phyloP scores from a whole-genome alignment of 2,797 vertebrate species.

The Potorous gilbertii region DNA sequence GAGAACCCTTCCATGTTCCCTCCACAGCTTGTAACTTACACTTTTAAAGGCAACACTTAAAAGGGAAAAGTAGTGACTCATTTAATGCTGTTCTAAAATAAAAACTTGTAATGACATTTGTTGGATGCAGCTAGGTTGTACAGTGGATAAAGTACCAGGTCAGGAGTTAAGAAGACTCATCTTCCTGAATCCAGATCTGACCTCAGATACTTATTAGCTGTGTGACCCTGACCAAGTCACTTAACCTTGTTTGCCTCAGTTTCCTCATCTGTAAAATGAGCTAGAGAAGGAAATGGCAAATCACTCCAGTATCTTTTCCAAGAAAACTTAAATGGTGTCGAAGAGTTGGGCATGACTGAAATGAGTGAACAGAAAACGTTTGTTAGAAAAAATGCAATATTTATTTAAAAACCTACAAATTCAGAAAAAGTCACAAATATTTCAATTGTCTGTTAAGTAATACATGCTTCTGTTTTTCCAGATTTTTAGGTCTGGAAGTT shows the following conservation, averaged over 20 bases:
- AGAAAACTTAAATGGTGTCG: not conserved
- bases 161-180: not conserved
- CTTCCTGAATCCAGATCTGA: not conserved
- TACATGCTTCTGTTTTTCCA: not conserved
- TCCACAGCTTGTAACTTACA: not conserved
- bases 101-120: not conserved
- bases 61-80: not conserved
- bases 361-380: constrained; percentile 35
- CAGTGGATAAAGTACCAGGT: not conserved
- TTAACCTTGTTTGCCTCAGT: not conserved
- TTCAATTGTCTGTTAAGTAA: constrained; percentile 34
- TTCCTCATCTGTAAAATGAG: not conserved
- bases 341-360: not conserved
- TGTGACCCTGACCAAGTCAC: not conserved
- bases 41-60: constrained; percentile 31
- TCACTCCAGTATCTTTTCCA: constrained; percentile 41
- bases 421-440: constrained; percentile 28
- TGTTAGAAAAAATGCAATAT: constrained; percentile 50
- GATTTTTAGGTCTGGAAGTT: not conserved
- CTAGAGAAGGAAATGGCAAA: not conserved
- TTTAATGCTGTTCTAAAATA: not conserved
- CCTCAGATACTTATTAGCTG: not conserved
- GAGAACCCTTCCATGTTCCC: not conserved
- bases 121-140: not conserved
- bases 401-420: constrained; percentile 60